Evolutionary conservation across 2,113 vertebrate species (phyloP), one percentile per base, ranked within the genome.

Genomic region (Percina caprodes): DNA sequence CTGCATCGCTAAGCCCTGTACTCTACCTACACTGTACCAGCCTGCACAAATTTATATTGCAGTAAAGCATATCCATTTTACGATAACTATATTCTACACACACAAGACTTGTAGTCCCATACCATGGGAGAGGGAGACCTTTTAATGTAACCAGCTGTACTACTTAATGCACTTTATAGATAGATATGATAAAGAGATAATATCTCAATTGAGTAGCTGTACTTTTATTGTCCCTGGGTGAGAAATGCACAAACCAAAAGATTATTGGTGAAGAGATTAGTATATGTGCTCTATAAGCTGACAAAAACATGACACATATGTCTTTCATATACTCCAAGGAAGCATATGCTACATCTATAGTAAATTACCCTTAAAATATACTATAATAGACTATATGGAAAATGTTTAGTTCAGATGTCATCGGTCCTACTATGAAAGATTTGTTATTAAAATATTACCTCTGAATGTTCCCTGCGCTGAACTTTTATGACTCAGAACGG

Each of bases 371-470:
- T 52, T 39, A 39, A 9, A 39, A 39, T 39, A 67, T 71, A 75
- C 81, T 80, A 75, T 71, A 75, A 83, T 80, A 75, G 39, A 23
- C 26, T 18, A 33, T 24, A 24, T 45, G 61, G 65, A 46, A 69
- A 68, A 59, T 56, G 42, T 35, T 60, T 54, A 42, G 49, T 46
- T 88, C 45, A 77, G 45, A 55, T 42, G 69, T 18, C 71, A 56
- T 51, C 65, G 26, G 55, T 61, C 51, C 66, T 2, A 48, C 61
- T 58, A 14, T 65, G 70, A 83, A 49, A 49, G 79, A 71, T 70
- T 60, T 69, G 67, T 6, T 70, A 52, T 67, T 67, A 48, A 62
- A 68, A 80, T 62, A 62, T 75, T 56, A 51, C 59, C 52, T 54
- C 21, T 79, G 35, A 81, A 74, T 56, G 55, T 48, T 77, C 30